Evolutionary conservation across 2,113 vertebrate genomes (phyloP).

Genomic region (Zapornia atra): DNA sequence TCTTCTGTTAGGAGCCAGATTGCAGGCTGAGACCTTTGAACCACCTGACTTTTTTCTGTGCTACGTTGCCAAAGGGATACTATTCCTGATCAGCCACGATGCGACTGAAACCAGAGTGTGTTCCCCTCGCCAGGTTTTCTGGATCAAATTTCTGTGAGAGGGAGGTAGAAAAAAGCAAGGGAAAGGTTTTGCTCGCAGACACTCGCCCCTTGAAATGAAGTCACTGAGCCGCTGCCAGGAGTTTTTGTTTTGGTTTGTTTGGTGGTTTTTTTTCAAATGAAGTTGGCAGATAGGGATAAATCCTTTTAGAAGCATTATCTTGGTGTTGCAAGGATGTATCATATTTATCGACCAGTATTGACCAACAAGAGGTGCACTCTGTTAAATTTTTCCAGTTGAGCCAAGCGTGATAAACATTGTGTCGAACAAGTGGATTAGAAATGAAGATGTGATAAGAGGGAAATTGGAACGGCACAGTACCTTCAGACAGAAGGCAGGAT

Average conservation of each 20-base stretch:
- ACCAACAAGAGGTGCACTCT: neutral
- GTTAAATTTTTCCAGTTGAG: neutral
- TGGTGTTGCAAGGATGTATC: neutral
- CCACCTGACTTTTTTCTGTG: neutral
- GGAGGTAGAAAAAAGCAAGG: neutral
- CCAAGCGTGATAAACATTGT: accelerated
- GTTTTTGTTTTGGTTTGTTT: too few relatives aligned
- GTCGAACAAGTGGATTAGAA: neutral
- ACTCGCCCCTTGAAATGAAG: neutral
- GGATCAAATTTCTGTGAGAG: neutral
- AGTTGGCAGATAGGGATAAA: neutral
- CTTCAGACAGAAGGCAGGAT: neutral
- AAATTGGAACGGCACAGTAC: accelerated
- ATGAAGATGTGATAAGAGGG: neutral
- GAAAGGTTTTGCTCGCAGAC: neutral
- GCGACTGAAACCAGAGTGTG: accelerated
- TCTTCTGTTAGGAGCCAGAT: neutral
- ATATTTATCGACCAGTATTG: neutral
- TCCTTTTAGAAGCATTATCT: slow-evolving; percentile 17
- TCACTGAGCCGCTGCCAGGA: neutral
- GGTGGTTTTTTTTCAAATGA: neutral
- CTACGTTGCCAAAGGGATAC: neutral
- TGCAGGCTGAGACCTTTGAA: neutral
- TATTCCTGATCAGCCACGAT: neutral
- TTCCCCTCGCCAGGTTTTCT: neutral